phyloP scores from a whole-genome alignment of 2,888 invertebrate species.

The Xylocampa areola region DNA sequence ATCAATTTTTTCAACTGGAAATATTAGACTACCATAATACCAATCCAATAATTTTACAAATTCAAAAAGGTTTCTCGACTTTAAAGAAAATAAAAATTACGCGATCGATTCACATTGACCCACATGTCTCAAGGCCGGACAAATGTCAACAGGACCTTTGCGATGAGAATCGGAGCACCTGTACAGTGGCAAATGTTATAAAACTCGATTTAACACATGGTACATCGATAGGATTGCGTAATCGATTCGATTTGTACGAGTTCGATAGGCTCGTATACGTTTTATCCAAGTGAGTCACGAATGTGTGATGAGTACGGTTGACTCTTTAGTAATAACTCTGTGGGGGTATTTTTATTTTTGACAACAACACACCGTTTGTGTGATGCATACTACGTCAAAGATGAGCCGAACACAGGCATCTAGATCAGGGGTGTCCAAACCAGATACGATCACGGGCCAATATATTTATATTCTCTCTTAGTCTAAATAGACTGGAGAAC shows the following conservation, averaged over 20 bases:
- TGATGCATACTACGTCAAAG: no score
- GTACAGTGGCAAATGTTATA: slow-evolving; percentile 60
- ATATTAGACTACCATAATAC: no score
- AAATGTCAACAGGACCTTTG: slow-evolving; percentile 86
- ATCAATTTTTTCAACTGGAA: no score
- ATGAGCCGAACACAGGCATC: no score
- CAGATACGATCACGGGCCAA: no score
- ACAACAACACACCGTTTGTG: no score
- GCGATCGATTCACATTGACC: slow-evolving; percentile 75
- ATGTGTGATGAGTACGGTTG: not conserved
- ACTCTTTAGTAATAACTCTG: not conserved
- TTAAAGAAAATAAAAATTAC: slow-evolving; percentile 40
- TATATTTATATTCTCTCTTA: no score
- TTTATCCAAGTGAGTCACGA: slow-evolving; percentile 1
- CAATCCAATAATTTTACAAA: slow-evolving; percentile 26
- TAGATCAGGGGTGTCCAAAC: no score
- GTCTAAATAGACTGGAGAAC: no score
- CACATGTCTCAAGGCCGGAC: slow-evolving; percentile 77
- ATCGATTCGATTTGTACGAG: slow-evolving; percentile 36
- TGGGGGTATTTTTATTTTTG: not conserved
- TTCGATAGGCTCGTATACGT: slow-evolving; percentile 4
- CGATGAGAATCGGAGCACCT: slow-evolving; percentile 80
- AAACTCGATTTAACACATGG: slow-evolving; percentile 53
- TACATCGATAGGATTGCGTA: slow-evolving; percentile 38
- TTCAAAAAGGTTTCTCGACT: slow-evolving; percentile 35